Conservation (phyloP, 1,140 invertebrate species). For the Colletes gigas region DNA sequence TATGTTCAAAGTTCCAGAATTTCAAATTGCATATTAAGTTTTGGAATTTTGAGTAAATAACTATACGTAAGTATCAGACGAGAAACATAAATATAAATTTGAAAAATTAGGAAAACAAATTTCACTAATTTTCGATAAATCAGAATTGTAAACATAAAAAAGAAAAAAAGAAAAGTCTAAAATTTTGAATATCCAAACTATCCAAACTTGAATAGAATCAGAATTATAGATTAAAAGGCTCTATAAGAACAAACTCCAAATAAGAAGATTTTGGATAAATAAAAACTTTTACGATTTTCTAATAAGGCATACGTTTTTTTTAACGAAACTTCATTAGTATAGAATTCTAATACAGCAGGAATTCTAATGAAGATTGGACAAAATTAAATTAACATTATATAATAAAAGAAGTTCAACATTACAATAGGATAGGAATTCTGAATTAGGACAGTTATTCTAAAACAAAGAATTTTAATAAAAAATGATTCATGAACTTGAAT, state of each 20-base stretch:
- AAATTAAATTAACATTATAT: constrained; percentile 10
- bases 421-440: constrained; percentile 19
- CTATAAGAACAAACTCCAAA: not conserved
- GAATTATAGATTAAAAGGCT: constrained; percentile 1
- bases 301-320: constrained; percentile 14
- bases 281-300: not conserved
- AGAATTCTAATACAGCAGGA: constrained; percentile 20
- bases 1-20: constrained; percentile 1
- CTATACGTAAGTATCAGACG: not conserved
- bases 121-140: not conserved
- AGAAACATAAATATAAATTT: not conserved
- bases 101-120: not conserved
- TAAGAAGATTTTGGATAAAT: not conserved
- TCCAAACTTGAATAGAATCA: not conserved
- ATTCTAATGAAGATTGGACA: not conserved
- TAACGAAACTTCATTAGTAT: constrained; percentile 1
- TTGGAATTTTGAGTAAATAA: not conserved
- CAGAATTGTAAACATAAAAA: not conserved
- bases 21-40: constrained; percentile 1
- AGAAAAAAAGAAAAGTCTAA: not conserved
- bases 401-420: constrained; percentile 15
- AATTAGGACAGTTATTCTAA: constrained; percentile 9
- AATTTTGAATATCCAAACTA: not conserved
- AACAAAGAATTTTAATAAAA: constrained; percentile 20
- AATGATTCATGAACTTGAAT: constrained; percentile 9